Conservation (phyloP, 2,797 vertebrate species). For the Lithobates pipiens region DNA sequence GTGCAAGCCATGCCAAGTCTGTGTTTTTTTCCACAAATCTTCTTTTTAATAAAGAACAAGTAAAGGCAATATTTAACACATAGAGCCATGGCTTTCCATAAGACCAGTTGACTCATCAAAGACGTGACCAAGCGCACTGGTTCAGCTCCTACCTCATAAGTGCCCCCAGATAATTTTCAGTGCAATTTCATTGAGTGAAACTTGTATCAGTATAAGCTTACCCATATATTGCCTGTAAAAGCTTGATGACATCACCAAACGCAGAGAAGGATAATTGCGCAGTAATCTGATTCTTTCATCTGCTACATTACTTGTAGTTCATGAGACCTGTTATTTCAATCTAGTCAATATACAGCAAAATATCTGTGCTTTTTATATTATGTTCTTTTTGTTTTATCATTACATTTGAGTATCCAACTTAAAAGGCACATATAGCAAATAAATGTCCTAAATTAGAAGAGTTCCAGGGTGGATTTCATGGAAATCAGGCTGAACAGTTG, state of each 20-base stretch:
- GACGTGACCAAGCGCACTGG: neutral
- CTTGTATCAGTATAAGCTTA: constrained; percentile 26
- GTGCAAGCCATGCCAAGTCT: neutral
- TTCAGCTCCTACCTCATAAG: constrained; percentile 2
- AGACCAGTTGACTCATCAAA: constrained; percentile 13
- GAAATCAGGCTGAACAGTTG: neutral
- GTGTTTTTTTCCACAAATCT: neutral
- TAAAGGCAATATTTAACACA: neutral
- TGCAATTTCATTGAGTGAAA: constrained; percentile 28
- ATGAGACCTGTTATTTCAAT: constrained; percentile 15
- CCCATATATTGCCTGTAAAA: constrained; percentile 20
- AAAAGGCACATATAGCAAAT: neutral
- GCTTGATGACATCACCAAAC: constrained; percentile 20
- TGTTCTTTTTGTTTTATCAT: neutral
- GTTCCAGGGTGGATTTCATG: neutral
- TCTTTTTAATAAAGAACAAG: no score
- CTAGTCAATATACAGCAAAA: constrained; percentile 4
- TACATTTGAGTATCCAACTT: neutral
- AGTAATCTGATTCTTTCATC: constrained; percentile 44
- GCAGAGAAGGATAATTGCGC: constrained; percentile 22
- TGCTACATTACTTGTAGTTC: constrained; percentile 30
- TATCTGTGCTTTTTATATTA: neutral
- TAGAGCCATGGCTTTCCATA: neutral
- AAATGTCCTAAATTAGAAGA: neutral
- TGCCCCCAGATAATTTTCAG: constrained; percentile 21